Percentiles rank a stretch among this genome's conserved stretches.
Evolutionary conservation across 2,113 vertebrate genomes (phyloP).

Genomic region (Nesoenas mayeri): DNA sequence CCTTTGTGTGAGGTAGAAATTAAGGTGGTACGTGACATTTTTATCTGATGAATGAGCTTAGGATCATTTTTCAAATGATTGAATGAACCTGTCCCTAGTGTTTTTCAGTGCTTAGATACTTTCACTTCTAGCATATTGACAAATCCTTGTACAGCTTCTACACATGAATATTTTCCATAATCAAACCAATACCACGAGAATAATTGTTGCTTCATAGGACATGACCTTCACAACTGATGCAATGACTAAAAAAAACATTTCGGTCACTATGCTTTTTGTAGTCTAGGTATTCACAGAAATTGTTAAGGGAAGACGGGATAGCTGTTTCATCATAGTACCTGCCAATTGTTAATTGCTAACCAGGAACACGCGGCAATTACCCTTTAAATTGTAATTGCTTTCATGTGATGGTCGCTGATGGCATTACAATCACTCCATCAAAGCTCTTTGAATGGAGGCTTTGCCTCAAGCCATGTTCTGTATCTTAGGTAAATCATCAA

Average conservation of each 20-base stretch:
- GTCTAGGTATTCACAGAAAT: neutral
- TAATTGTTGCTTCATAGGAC: neutral
- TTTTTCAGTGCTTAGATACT: neutral
- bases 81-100: neutral
- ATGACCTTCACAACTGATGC: neutral
- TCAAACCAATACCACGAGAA: neutral
- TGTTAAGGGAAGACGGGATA: neutral
- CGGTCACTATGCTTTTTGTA: neutral
- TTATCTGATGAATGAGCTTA: neutral
- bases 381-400: neutral
- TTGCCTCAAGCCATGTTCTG: neutral
- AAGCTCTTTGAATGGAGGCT: neutral
- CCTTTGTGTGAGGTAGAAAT: neutral
- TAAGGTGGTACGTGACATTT: neutral
- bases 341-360: neutral
- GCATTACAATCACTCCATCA: neutral
- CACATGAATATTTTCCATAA: neutral
- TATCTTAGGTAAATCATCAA: neutral
- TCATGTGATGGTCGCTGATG: neutral
- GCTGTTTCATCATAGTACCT: neutral
- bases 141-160: neutral
- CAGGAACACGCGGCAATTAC: neutral
- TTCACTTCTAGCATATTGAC: neutral
- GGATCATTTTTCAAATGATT: neutral
- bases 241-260: neutral